A percentile compares a stretch with the other conserved stretches of the same genome.
phyloP scores from a whole-genome alignment of 2,113 vertebrate species.

The Trogon melanurus region DNA sequence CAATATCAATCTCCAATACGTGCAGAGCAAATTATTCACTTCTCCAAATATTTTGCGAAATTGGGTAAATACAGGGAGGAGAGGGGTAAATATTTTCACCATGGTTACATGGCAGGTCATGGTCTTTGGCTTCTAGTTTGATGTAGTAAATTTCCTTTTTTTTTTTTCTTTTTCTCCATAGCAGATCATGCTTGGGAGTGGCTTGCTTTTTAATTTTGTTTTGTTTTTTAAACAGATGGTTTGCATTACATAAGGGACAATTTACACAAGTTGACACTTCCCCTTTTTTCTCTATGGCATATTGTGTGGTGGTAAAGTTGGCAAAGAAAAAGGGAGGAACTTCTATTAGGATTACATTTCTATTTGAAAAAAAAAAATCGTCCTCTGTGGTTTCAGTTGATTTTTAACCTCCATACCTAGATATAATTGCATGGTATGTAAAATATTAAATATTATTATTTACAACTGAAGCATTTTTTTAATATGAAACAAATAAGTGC shows the following conservation, averaged over 20 bases:
- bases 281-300: constrained; percentile 68
- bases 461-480: not conserved
- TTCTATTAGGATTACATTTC: constrained; percentile 51
- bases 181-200: constrained; percentile 38
- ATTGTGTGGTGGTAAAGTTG: constrained; percentile 66
- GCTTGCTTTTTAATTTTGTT: constrained; percentile 59
- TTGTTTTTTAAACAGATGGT: constrained; percentile 68
- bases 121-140: constrained; percentile 11
- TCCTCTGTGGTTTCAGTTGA: not conserved
- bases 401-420: constrained; percentile 21
- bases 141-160: constrained; percentile 7
- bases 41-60: constrained; percentile 40
- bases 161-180: constrained; percentile 36
- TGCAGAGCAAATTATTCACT: not conserved
- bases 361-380: constrained; percentile 1
- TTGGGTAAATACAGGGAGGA: not conserved
- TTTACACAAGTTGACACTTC: constrained; percentile 70
- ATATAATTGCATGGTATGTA: not conserved
- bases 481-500: not conserved
- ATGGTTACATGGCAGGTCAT: not conserved
- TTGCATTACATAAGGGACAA: constrained; percentile 67
- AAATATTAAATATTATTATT: not conserved
- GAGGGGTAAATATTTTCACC: constrained; percentile 38
- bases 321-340: constrained; percentile 47
- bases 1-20: not conserved